These are phyloP conservation scores for Stratiomys singularior DNA, from an alignment of 2,888 invertebrate genomes.

Conservation along the genomic window DNA sequence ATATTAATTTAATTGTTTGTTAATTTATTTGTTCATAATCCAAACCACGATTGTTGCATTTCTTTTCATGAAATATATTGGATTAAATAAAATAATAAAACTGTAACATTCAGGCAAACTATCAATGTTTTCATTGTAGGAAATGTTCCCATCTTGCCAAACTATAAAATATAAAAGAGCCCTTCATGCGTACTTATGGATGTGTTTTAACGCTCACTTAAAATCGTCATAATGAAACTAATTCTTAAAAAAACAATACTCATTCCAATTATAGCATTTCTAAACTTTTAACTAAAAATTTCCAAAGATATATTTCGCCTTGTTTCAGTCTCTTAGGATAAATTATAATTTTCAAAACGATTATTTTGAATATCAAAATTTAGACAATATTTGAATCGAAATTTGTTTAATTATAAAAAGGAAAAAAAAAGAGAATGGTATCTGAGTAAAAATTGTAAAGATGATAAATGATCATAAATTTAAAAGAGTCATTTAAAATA, in stretches of 20 bases:
- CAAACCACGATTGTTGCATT: neutral
- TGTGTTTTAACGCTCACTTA: conserved; percentile 6
- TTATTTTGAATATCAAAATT: neutral
- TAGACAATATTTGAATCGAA: neutral
- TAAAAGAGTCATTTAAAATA: neutral
- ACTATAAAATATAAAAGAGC: conserved; percentile 41
- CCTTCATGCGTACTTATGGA: conserved; percentile 29
- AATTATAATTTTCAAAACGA: neutral
- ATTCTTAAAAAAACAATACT: neutral
- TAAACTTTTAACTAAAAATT: conserved; percentile 10
- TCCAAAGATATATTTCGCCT: neutral
- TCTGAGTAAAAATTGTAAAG: neutral
- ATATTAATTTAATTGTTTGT: conserved; percentile 17
- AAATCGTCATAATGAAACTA: neutral
- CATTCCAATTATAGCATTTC: conserved; percentile 35
- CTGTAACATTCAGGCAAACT: conserved; percentile 1
- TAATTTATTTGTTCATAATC: neutral
- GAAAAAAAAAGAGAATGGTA: neutral
- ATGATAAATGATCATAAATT: neutral
- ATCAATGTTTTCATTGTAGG: conserved; percentile 51
- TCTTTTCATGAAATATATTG: conserved; percentile 39
- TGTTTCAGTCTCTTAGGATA: neutral
- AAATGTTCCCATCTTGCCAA: conserved; percentile 43
- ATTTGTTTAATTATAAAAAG: neutral
- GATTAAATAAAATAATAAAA: conserved; percentile 12